Evolutionary conservation across 2,888 invertebrate genomes (phyloP).

Genomic region (Drosophila atroscutellata): DNA sequence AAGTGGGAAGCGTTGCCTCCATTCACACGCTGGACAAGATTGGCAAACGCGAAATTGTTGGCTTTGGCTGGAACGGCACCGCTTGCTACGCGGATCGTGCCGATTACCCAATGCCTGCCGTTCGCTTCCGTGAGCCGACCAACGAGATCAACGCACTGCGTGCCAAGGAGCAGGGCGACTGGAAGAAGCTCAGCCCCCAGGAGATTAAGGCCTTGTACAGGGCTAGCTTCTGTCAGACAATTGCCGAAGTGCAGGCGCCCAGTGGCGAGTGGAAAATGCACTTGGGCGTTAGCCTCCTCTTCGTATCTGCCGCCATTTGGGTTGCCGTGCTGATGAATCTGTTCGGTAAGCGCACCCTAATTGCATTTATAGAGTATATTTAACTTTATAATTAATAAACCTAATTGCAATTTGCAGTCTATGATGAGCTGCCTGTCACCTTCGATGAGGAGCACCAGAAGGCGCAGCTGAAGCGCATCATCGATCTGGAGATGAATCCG

Average conservation of each 20-base stretch:
- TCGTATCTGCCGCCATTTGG: conserved; percentile 76
- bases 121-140: conserved; percentile 92
- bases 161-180: conserved; percentile 98
- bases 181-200: conserved; percentile 94
- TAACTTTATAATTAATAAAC: too few relatives aligned
- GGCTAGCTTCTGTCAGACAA: conserved; percentile 96
- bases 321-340: conserved; percentile 80
- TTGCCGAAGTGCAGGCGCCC: conserved; percentile 92
- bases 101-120: conserved; percentile 95
- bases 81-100: conserved; percentile 91
- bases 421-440: conserved; percentile 89
- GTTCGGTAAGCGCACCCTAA: conserved; percentile 70
- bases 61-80: conserved; percentile 94
- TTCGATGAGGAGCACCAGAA: conserved; percentile 91
- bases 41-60: conserved; percentile 96
- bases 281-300: conserved; percentile 86
- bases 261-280: conserved; percentile 85
- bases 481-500: conserved; percentile 91
- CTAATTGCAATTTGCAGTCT: conserved; percentile 84
- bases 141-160: conserved; percentile 91
- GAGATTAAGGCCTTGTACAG: conserved; percentile 98
- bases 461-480: conserved; percentile 92
- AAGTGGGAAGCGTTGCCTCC: conserved; percentile 80
- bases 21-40: conserved; percentile 85
- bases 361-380: background rate